Conservation (phyloP, 2,113 vertebrate genomes). For the Jaculus jaculus region DNA sequence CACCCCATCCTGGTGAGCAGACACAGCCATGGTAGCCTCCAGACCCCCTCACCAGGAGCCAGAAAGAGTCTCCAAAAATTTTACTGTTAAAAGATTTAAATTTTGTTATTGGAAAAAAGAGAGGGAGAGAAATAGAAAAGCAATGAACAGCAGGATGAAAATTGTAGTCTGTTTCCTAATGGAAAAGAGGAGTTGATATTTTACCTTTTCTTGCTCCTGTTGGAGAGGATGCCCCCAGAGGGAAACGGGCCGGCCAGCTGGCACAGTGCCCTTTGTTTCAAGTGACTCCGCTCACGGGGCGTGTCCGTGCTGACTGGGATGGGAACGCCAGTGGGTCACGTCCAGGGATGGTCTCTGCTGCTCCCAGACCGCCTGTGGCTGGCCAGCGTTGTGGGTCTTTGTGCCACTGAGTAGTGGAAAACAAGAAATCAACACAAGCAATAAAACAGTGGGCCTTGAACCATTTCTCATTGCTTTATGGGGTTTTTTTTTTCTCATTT, state of each 20-base stretch:
- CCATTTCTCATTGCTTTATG: background rate
- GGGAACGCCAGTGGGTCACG: background rate
- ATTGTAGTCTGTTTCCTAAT: constrained; percentile 51
- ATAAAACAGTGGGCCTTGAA: background rate
- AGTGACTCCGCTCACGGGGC: background rate
- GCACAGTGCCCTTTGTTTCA: background rate
- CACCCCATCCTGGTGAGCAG: background rate
- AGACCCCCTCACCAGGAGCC: background rate
- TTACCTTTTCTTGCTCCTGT: constrained; percentile 13
- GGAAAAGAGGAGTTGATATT: constrained; percentile 38
- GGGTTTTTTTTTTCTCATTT: background rate
- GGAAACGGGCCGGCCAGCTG: background rate
- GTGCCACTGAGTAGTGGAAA: background rate
- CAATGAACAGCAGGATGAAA: background rate
- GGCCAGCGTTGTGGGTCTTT: background rate
- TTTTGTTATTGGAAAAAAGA: constrained; percentile 15
- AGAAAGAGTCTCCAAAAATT: background rate
- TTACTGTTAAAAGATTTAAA: constrained; percentile 33
- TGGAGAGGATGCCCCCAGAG: background rate
- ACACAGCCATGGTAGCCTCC: too few species aligned
- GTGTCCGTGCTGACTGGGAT: background rate
- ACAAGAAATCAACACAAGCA: background rate
- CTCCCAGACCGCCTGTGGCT: background rate
- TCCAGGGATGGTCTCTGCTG: background rate
- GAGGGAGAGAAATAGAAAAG: background rate